Percentiles rank a stretch among this genome's conserved stretches.
Conservation (phyloP, 2,113 vertebrate species). For the Numenius arquata region DNA sequence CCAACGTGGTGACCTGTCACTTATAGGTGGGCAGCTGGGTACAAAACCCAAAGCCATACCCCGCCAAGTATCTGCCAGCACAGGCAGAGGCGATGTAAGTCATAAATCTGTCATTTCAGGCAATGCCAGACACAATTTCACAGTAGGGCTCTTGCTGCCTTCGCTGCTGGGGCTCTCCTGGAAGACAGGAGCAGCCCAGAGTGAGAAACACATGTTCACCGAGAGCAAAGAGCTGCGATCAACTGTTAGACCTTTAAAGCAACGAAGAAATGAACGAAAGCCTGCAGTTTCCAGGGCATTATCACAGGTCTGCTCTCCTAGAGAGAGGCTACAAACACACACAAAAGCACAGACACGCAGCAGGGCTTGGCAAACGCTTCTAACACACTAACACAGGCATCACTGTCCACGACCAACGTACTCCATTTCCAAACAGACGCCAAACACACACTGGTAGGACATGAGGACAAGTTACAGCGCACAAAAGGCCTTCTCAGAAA, state of each 20-base stretch:
- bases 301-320: background rate
- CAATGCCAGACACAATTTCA: background rate
- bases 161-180: background rate
- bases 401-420: fast-evolving
- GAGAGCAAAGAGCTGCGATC: background rate
- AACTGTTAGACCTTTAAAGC: background rate
- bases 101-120: background rate
- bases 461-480: fast-evolving
- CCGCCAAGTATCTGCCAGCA: background rate
- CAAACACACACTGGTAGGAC: background rate
- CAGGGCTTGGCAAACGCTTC: background rate
- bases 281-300: background rate
- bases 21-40: background rate
- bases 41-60: background rate
- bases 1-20: fast-evolving
- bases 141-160: background rate
- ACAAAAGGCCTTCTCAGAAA: background rate
- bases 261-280: background rate
- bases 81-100: background rate
- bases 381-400: background rate
- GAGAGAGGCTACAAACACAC: background rate
- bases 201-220: background rate
- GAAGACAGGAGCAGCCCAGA: background rate
- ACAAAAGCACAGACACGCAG: background rate
- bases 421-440: background rate